phyloP scores from a whole-genome alignment of 2,888 invertebrate genomes.

The Leistus spinibarbis region DNA sequence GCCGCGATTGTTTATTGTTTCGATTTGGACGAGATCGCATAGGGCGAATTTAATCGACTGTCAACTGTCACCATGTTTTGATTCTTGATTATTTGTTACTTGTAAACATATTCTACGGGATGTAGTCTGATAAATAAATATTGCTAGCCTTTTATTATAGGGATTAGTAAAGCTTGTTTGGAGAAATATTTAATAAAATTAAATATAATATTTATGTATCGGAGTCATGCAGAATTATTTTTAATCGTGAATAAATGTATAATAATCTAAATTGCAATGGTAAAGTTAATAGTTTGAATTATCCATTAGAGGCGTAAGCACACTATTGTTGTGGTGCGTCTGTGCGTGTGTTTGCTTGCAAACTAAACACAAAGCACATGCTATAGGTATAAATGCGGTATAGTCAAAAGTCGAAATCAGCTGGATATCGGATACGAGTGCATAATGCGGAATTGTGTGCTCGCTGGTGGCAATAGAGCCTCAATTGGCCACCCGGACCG shows the following conservation, averaged over 20 bases:
- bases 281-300: too few species aligned
- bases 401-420: conserved; percentile 6
- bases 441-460: background rate
- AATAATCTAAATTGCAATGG: too few species aligned
- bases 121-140: too few species aligned
- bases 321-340: too few species aligned
- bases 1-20: background rate
- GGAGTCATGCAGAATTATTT: too few species aligned
- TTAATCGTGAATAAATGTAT: too few species aligned
- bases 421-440: conserved; percentile 2
- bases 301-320: background rate
- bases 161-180: too few species aligned
- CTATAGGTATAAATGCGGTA: background rate
- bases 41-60: background rate
- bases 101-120: too few species aligned
- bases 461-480: background rate
- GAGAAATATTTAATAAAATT: too few species aligned
- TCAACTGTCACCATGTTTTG: background rate
- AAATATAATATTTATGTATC: too few species aligned
- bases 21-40: background rate
- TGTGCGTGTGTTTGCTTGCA: background rate
- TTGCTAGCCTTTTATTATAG: too few species aligned
- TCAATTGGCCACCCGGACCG: background rate
- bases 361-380: background rate
- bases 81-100: background rate